Conservation (phyloP, 2,888 invertebrate species). For the Heliconius hortense region DNA sequence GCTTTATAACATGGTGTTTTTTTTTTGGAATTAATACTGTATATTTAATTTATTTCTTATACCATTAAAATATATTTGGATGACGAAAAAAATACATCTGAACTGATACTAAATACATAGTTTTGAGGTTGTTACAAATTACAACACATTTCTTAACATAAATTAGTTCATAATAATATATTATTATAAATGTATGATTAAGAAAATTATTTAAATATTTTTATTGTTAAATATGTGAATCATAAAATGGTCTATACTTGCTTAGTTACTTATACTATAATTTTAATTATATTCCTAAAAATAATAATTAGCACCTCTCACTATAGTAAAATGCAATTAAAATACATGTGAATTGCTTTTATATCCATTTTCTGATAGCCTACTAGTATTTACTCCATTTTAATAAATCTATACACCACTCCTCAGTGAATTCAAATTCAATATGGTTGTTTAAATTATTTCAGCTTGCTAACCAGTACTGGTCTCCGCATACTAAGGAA, state of each 20-base stretch:
- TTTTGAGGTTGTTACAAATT: slow-evolving; percentile 36
- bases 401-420: slow-evolving; percentile 70
- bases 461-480: slow-evolving; percentile 94
- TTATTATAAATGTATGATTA: too few species aligned
- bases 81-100: neutral
- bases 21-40: too few species aligned
- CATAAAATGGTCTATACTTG: neutral
- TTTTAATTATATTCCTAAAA: neutral
- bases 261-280: neutral
- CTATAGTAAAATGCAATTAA: slow-evolving; percentile 8
- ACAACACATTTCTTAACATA: slow-evolving; percentile 30
- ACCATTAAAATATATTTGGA: neutral
- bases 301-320: neutral
- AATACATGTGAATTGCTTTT: slow-evolving; percentile 45
- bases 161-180: neutral
- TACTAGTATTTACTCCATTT: slow-evolving; percentile 61
- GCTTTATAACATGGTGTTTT: neutral
- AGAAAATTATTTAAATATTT: neutral
- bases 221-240: neutral
- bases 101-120: neutral
- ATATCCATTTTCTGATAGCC: slow-evolving; percentile 53
- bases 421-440: slow-evolving; percentile 74
- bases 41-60: neutral
- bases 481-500: slow-evolving; percentile 92
- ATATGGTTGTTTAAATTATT: slow-evolving; percentile 65